Evolutionary conservation across 1,140 invertebrate species (phyloP), one percentile per base, ranked within the genome.

Genomic region (Drosophila biarmipes): DNA sequence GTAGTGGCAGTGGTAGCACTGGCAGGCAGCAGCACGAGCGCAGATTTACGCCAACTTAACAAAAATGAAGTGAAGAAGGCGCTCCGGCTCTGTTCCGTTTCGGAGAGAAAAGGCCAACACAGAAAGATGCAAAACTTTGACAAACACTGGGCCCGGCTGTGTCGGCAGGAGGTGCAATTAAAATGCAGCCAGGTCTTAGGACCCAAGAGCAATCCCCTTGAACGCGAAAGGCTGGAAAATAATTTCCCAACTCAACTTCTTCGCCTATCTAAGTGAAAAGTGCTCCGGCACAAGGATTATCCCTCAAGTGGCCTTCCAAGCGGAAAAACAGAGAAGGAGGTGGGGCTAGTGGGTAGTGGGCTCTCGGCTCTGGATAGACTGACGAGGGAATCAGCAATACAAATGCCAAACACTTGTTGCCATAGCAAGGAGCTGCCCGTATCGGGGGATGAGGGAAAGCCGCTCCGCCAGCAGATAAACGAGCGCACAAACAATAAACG

Each of bases 211-310:
- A 21, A 46, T 46, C 24, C 29, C n/a, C 42, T 6, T 67, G 55
- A 54, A 64, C 73, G 81, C 74, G 78, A 67, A 54, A 68, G 58
- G 62, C 68, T 78, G 78, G 49, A 86, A 87, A 87, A 81, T 87
- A 40, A 78, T 81, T 87, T 75, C 54, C 57, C 48, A 75, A 63
- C 54, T 76, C 56, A 79, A 42, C 73, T 64, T 56, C 58, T 52
- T 52, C 48, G 57, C 42, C 51, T 73, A 54, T 53, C 69, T 56
- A 48, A 61, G 46, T 61, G 67, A 72, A 73, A 73, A 73, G 66
- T 35, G 58, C 43, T 51, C 38, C 45, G 43, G 51, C 57, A 38
- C 51, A 42, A 27, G 57, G 68, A 73, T 46, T 63, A 69, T 68
- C 63, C 66, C 53, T 69, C 66, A 69, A 67, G 49, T 69, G 49